Conservation (phyloP, 2,113 vertebrate genomes). For the Marmota monax region DNA sequence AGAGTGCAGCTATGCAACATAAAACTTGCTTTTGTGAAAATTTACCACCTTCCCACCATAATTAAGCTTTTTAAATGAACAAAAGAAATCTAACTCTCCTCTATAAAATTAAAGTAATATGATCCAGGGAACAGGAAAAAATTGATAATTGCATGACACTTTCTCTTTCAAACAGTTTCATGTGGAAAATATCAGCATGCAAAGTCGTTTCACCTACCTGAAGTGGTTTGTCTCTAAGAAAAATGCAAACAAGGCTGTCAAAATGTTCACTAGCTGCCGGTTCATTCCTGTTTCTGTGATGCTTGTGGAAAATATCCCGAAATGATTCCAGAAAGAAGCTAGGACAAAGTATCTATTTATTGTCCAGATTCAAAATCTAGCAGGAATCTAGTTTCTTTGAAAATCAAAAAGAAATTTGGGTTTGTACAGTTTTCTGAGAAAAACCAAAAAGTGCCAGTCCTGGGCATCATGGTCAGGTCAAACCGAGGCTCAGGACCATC, state of each 20-base stretch:
- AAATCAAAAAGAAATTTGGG: conserved; percentile 87
- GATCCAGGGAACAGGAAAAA: conserved; percentile 77
- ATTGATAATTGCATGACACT: conserved; percentile 74
- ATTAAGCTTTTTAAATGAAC: conserved; percentile 84
- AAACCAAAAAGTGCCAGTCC: conserved; percentile 88
- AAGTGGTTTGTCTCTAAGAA: conserved; percentile 95
- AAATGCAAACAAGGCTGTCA: conserved; percentile 96
- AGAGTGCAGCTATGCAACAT: conserved; percentile 77
- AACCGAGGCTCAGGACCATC: conserved; percentile 89
- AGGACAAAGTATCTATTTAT: conserved; percentile 86
- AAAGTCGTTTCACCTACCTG: conserved; percentile 93
- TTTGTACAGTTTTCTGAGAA: conserved; percentile 86
- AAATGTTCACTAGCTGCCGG: conserved; percentile 94
- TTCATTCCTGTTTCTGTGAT: conserved; percentile 96
- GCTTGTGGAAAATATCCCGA: conserved; percentile 90
- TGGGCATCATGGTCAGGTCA: conserved; percentile 93
- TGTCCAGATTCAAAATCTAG: conserved; percentile 88
- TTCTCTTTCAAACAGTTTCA: conserved; percentile 80
- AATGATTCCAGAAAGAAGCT: conserved; percentile 88
- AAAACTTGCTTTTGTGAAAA: conserved; percentile 86
- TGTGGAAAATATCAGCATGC: conserved; percentile 81
- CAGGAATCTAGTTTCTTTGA: conserved; percentile 88
- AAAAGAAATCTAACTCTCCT: conserved; percentile 80
- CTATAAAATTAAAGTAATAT: conserved; percentile 79
- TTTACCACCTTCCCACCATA: conserved; percentile 84